These are phyloP conservation scores for Anguilla megastoma DNA, from an alignment of 2,797 vertebrate species.

Conservation along the genomic window DNA sequence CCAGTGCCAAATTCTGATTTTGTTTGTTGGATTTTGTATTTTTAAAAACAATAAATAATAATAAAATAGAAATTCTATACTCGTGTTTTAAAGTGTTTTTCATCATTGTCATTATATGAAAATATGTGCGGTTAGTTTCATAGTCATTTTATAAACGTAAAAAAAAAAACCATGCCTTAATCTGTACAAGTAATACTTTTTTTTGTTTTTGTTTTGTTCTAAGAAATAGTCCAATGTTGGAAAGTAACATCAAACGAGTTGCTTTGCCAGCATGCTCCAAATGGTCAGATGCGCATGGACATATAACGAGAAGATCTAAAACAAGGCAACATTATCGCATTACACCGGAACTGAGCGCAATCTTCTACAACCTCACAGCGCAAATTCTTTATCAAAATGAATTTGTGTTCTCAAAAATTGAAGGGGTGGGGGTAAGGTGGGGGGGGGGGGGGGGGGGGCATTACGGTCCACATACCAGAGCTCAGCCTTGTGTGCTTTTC, in stretches of 20 bases:
- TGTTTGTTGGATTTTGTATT: constrained; percentile 24
- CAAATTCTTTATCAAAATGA: background rate
- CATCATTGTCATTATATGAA: background rate
- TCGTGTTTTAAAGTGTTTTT: constrained; percentile 37
- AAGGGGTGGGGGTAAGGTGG: background rate
- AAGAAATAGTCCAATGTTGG: background rate
- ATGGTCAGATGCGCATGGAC: background rate
- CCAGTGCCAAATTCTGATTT: constrained; percentile 54
- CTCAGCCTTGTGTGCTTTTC: background rate
- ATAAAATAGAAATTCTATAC: constrained; percentile 25
- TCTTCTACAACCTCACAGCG: background rate
- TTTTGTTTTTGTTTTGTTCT: background rate
- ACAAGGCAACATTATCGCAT: background rate
- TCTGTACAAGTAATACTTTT: background rate
- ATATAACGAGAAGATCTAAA: background rate
- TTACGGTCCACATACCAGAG: background rate
- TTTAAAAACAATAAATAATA: constrained; percentile 42
- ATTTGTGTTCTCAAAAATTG: background rate
- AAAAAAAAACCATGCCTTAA: background rate
- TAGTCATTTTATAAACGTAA: background rate
- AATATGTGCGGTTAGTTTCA: background rate
- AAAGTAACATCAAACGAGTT: background rate
- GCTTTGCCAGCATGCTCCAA: background rate
- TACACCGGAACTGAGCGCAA: background rate
- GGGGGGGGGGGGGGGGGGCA: background rate